Conservation (phyloP, 2,797 vertebrate species). For the Hydrolagus colliei region DNA sequence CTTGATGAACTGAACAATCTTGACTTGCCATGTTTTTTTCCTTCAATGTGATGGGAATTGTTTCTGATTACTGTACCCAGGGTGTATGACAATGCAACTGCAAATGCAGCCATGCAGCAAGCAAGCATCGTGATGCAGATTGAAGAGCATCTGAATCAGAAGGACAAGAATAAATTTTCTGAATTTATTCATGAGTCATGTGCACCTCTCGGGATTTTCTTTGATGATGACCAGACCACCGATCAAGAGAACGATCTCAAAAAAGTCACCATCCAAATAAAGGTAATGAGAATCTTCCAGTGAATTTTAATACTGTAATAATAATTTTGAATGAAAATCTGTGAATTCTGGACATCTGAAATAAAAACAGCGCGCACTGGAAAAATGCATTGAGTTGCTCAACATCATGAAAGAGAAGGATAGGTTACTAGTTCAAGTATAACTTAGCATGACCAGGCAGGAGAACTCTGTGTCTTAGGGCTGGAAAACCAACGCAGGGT, state of each 20-base stretch:
- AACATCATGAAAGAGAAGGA: no score
- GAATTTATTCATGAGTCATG: constrained; percentile 32
- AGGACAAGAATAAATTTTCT: constrained; percentile 15
- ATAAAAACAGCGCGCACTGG: no score
- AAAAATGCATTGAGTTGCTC: no score
- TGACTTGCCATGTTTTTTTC: neutral
- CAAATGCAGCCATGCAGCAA: constrained; percentile 41
- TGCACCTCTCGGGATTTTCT: constrained; percentile 36
- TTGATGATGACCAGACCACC: constrained; percentile 37
- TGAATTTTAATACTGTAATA: neutral
- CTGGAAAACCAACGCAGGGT: no score
- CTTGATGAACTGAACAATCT: no score
- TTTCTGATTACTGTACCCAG: constrained; percentile 22
- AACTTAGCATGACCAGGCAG: no score
- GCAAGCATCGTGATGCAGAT: constrained; percentile 36
- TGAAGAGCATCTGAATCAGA: constrained; percentile 35
- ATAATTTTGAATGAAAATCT: no score
- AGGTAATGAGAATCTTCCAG: constrained; percentile 31
- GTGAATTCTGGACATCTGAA: no score
- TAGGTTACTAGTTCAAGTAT: no score
- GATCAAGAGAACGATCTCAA: constrained; percentile 39
- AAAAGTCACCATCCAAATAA: constrained; percentile 39
- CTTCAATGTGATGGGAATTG: neutral
- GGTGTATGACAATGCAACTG: constrained; percentile 38
- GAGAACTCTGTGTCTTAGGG: no score